phyloP scores from a whole-genome alignment of 2,113 vertebrate genomes.

The Saguinus midas region DNA sequence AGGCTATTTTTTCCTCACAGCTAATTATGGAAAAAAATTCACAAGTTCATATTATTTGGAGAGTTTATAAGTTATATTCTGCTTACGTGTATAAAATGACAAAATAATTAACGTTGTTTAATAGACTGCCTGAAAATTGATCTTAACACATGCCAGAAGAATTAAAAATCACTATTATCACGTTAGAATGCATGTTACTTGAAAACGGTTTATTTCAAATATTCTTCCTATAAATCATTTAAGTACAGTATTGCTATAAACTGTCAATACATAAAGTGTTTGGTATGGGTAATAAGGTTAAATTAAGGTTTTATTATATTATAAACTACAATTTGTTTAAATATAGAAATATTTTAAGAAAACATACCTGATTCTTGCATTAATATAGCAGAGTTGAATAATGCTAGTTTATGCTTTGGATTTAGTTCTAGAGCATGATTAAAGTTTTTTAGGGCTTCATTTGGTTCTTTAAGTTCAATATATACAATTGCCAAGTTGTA shows the following conservation, averaged over 20 bases:
- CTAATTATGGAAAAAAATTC: background rate
- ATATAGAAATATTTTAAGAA: background rate
- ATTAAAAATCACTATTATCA: background rate
- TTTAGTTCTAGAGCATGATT: conserved; percentile 94
- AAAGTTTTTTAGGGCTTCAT: conserved; percentile 95
- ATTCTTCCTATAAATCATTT: conserved; percentile 8
- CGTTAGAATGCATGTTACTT: background rate
- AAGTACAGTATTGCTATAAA: background rate
- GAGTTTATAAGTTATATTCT: background rate
- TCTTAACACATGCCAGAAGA: background rate
- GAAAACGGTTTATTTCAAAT: background rate
- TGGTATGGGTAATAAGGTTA: background rate
- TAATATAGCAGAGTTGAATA: conserved; percentile 97
- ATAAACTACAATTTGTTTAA: conserved; percentile 25
- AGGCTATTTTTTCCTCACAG: background rate
- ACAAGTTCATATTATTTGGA: background rate
- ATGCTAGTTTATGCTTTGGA: conserved; percentile 92
- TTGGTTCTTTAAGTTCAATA: conserved; percentile 97
- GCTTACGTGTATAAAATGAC: background rate
- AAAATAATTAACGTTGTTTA: background rate
- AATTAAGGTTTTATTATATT: background rate
- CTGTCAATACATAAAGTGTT: background rate
- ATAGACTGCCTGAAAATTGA: background rate
- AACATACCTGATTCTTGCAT: conserved; percentile 98
- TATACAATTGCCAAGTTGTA: conserved; percentile 99